Base-by-base conservation (phyloP, 2,888 invertebrate genomes). In the Scaptomyza tumidula region DNA sequence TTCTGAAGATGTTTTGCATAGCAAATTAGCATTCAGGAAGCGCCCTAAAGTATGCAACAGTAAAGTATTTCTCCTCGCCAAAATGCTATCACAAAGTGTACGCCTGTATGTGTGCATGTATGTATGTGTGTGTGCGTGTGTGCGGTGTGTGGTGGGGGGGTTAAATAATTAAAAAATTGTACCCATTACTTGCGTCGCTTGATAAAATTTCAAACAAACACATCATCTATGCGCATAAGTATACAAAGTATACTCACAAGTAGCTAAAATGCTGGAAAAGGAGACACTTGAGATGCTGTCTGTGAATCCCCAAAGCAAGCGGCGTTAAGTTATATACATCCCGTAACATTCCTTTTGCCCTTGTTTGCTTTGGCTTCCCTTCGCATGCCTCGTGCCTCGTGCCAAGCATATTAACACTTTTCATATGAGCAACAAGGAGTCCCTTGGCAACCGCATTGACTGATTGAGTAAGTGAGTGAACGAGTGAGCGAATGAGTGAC, bases 101-200 rank as follows among this genome's bases (percentile, higher is more conserved):
- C 14, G 57, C 24, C 24, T 24, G 24, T 2, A 24, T 43, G 35
- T 24, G n/a, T 27, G 27, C 1, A 7, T 14, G 37, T 31, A 24
- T 3, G 48, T 33, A 7, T 39, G 41, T n/a, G 41, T 29, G 37
- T 46, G 48, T 57, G 53, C 45, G 43, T 24, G 50, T 53, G 45
- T 55, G 59, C 16, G 53, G 24, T n/a, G n/a, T n/a, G n/a, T n/a
- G 11, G 41, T 41, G 67, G 68, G 11, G 37, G 44, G 65, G 66
- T 72, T 77, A 78, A 73, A 86, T 90, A 90, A 90, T 90, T 86
- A 86, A 84, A 80, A 86, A 86, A 86, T 86, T 76, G 80, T 74
- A 80, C 74, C 77, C 88, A 86, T 88, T 86, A 86, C 90, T 88
- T 84, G 80, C 75, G 67, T 57, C 74, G 81, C 89, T 86, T 85